Evolutionary conservation across 2,797 vertebrate species (phyloP), one percentile per base, ranked within the genome.

Genomic region (Diplodus puntazzo): DNA sequence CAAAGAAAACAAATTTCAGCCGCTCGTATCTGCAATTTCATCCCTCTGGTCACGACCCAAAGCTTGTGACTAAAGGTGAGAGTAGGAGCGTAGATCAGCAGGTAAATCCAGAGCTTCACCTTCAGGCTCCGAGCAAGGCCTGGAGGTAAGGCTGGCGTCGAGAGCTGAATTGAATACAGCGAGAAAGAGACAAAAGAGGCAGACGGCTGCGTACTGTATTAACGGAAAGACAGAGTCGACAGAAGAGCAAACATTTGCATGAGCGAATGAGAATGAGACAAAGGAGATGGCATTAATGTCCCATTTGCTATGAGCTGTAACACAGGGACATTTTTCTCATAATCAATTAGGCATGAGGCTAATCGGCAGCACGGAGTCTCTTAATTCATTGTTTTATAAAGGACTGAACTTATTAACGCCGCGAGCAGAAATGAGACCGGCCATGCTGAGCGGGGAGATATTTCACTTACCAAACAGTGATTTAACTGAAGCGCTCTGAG

Each of bases 1-100:
- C 72, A 68, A 81, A 72, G 69, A 82, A 82, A 87, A 84, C 58
- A 69, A 70, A 86, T 90, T 89, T 84, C 66, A 69, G 11, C 62
- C 34, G 45, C 75, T 77, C 27, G 46, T 79, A 79, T 84, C 73
- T 83, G 60, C 69, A 66, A 66, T 81, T 85, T 77, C 61, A 86
- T 80, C 76, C 81, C 43, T 79, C 81, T 27, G 70, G 86, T 85
- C 84, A 82, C 27, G 27, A 90, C 48, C 82, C 27, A 5, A 42
- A 77, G 82, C 75, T 76, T 64, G 39, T 59, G 79, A 80, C 75
- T 75, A 69, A 80, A 84, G 79, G 76, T 75, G 71, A 72, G 64
- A 77, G 62, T 61, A 62, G 69, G 73, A 75, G 50, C 14, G 1
- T 9, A 70, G 80, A 82, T 82, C 16, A 34, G 68, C 34, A 46